Conservation (phyloP, 2,888 invertebrate species). For the Nebria brevicollis region DNA sequence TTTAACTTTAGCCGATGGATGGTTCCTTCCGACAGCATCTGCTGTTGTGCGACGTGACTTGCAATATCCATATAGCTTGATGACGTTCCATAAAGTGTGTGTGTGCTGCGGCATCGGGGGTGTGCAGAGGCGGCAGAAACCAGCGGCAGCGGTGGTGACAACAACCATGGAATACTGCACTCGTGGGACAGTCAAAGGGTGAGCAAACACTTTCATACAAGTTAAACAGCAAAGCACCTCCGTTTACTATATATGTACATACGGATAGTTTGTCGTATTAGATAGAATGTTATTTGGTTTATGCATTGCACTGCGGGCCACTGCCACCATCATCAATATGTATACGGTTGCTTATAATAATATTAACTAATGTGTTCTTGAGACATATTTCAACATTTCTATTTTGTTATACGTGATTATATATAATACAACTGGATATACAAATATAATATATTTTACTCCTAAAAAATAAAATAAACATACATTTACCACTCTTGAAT, state of each 20-base stretch:
- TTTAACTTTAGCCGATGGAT: not conserved
- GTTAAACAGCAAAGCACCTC: not conserved
- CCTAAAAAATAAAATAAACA: too few species aligned
- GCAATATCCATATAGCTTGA: not conserved
- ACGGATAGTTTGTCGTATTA: not conserved
- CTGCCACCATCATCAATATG: not conserved
- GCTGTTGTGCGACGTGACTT: not conserved
- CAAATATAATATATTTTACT: too few species aligned
- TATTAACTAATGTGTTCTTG: not conserved
- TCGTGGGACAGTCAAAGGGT: not conserved
- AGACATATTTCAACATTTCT: not conserved
- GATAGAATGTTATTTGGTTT: not conserved
- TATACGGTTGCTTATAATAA: not conserved
- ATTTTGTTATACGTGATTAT: not conserved
- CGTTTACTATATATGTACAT: not conserved
- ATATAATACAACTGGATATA: too few species aligned
- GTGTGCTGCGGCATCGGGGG: not conserved
- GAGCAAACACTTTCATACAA: conserved; percentile 12
- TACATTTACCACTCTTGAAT: too few species aligned
- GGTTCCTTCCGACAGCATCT: not conserved
- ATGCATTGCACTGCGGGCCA: not conserved
- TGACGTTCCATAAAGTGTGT: not conserved
- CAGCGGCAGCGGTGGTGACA: not conserved
- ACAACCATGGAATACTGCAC: not conserved
- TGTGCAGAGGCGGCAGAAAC: not conserved